These are phyloP conservation scores for Paracyclopina nana DNA, from an alignment of 1,140 invertebrate genomes.

Conservation along the genomic window DNA sequence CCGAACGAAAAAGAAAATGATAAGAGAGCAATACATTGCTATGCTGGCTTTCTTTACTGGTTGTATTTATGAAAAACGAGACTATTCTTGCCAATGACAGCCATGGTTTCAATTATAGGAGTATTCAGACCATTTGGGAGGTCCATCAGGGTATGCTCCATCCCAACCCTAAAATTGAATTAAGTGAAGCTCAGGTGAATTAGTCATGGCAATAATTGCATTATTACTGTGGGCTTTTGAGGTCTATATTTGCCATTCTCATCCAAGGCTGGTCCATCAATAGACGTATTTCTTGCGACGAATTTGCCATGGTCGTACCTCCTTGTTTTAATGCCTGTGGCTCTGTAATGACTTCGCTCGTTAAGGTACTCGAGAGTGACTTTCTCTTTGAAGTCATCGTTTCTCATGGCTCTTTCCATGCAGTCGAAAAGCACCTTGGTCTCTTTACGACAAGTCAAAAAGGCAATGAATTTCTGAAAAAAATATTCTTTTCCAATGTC, in stretches of 20 bases:
- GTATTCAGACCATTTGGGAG: too few species aligned
- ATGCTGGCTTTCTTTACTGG: too few species aligned
- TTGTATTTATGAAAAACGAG: too few species aligned
- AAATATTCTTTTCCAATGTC: not conserved
- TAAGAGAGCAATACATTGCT: too few species aligned
- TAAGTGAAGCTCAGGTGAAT: too few species aligned
- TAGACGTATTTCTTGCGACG: not conserved
- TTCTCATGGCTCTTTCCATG: not conserved
- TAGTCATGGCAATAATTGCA: too few species aligned
- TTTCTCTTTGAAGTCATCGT: not conserved
- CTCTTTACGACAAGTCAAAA: not conserved
- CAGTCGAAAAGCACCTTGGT: not conserved
- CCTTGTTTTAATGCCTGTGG: conserved; percentile 6
- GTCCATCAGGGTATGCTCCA: too few species aligned
- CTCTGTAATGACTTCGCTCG: conserved; percentile 11
- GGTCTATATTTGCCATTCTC: conserved; percentile 12
- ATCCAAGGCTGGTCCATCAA: conserved; percentile 6
- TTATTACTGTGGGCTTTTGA: conserved; percentile 12
- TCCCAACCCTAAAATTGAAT: too few species aligned
- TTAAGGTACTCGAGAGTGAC: conserved; percentile 16
- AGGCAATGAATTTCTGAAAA: not conserved
- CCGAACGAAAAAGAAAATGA: too few species aligned
- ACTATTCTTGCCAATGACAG: too few species aligned
- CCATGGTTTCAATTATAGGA: too few species aligned
- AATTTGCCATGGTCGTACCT: not conserved